Conservation (phyloP, 2,113 vertebrate species). For the Cyphomyrus discorhynchus region DNA sequence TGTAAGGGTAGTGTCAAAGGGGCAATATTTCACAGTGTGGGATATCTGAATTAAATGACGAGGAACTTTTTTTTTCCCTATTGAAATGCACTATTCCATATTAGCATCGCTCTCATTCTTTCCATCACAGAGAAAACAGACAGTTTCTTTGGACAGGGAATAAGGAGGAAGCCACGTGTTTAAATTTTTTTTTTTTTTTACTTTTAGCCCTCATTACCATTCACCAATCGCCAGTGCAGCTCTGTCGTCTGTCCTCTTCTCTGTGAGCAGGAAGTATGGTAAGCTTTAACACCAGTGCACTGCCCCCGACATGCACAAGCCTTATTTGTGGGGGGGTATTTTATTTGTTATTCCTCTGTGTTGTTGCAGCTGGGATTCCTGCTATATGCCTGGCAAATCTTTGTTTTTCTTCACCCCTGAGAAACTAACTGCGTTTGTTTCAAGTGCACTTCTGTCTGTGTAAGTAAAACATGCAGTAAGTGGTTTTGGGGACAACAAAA, state of each 20-base stretch:
- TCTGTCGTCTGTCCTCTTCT: background rate
- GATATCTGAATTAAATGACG: background rate
- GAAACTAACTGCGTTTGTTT: background rate
- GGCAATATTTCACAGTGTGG: background rate
- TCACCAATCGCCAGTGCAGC: background rate
- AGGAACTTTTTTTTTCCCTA: background rate
- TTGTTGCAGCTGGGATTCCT: slow-evolving; percentile 1
- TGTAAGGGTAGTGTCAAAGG: background rate
- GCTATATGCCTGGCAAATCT: background rate
- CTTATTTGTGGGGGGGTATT: background rate
- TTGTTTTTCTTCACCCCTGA: background rate
- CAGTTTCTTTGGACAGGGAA: background rate
- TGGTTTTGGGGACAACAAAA: background rate
- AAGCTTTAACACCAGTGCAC: background rate
- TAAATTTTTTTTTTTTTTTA: background rate
- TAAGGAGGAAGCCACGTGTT: background rate
- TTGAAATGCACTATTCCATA: background rate
- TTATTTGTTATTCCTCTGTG: background rate
- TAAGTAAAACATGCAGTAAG: background rate
- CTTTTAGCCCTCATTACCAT: background rate
- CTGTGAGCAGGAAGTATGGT: background rate
- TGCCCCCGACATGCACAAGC: background rate
- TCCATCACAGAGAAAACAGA: background rate
- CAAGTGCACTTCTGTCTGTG: background rate
- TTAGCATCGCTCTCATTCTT: background rate